Evolutionary conservation across 2,888 invertebrate genomes (phyloP).

Genomic region (Cryptocheilus praepositus): DNA sequence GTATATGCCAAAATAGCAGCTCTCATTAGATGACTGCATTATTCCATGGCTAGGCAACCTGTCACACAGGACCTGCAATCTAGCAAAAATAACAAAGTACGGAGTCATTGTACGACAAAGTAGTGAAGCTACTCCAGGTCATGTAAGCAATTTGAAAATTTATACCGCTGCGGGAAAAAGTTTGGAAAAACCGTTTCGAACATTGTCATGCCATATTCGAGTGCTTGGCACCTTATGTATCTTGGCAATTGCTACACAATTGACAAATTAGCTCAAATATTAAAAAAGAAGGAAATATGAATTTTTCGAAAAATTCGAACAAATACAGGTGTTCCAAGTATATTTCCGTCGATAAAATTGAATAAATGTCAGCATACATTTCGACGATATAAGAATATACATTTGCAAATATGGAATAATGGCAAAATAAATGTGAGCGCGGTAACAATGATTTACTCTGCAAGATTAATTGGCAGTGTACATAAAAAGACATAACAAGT

Average conservation of each 20-base stretch:
- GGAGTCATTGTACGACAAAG: constrained; percentile 45
- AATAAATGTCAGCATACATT: no score
- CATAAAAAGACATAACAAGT: neutral
- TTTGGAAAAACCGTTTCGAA: constrained; percentile 31
- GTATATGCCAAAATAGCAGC: constrained; percentile 40
- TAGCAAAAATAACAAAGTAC: no score
- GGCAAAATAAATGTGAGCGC: neutral
- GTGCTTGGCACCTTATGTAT: constrained; percentile 26
- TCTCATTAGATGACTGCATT: constrained; percentile 47
- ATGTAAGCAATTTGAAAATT: constrained; percentile 33
- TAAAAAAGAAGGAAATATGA: constrained; percentile 34
- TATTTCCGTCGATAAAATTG: no score
- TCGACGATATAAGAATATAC: no score
- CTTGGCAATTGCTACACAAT: constrained; percentile 29
- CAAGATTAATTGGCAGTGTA: neutral
- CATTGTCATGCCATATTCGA: constrained; percentile 22
- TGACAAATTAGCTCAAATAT: constrained; percentile 12
- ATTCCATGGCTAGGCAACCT: constrained; percentile 47
- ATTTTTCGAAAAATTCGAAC: constrained; percentile 40
- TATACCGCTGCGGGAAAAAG: constrained; percentile 37
- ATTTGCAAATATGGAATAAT: neutral
- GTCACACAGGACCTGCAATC: neutral
- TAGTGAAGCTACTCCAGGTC: constrained; percentile 43
- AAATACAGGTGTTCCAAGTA: constrained; percentile 40
- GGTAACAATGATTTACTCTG: neutral